Evolutionary conservation across 2,113 vertebrate species (phyloP).

Genomic region (Calypte anna): DNA sequence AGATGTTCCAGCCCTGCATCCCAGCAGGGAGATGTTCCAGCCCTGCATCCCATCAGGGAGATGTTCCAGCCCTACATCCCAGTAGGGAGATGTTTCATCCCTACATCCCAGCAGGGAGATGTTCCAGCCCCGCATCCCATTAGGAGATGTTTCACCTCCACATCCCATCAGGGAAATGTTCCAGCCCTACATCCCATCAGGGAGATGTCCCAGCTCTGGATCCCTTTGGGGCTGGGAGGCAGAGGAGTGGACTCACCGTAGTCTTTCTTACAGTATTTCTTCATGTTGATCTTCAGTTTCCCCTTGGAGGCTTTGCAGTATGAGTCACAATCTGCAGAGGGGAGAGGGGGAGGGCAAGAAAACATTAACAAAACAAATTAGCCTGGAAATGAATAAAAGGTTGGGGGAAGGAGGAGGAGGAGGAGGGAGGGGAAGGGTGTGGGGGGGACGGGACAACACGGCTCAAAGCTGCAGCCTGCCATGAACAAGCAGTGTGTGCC

Average conservation of each 20-base stretch:
- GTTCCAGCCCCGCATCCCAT: no score
- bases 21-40: no score
- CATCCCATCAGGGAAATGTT: no score
- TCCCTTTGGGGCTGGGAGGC: neutral
- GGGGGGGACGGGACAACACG: no score
- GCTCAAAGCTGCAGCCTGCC: conserved; percentile 55
- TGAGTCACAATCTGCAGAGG: conserved; percentile 90
- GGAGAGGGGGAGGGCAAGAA: conserved; percentile 62
- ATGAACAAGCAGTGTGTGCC: conserved; percentile 73
- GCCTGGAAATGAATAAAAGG: conserved; percentile 64
- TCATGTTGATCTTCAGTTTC: conserved; percentile 99
- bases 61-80: no score
- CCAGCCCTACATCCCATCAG: neutral
- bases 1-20: no score
- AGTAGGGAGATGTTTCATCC: no score
- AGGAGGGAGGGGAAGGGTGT: no score
- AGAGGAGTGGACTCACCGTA: conserved; percentile 85
- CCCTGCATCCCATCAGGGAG: no score
- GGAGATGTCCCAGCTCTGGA: neutral
- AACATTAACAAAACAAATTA: conserved; percentile 75
- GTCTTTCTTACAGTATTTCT: conserved; percentile 99
- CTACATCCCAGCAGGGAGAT: neutral
- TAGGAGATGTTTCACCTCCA: no score
- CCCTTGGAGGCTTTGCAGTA: conserved; percentile 99
- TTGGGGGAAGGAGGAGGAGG: neutral